Conservation (phyloP, 1,140 invertebrate species). For the Lucilia sericata region DNA sequence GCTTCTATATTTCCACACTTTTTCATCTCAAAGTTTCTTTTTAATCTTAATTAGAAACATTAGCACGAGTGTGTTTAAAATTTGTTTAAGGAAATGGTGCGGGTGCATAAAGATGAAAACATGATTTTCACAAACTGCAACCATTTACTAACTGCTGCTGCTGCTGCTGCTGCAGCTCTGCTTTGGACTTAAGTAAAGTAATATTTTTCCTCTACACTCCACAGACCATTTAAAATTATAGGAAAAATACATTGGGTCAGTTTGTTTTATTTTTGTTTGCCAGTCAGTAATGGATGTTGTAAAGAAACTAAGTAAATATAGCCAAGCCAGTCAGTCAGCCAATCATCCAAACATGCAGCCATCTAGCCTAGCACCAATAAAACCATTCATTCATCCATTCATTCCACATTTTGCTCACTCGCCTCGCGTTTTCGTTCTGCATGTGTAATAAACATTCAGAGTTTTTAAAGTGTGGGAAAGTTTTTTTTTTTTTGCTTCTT, state of each 20-base stretch:
- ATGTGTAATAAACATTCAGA: slow-evolving; percentile 6
- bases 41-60: slow-evolving; percentile 40
- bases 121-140: neutral
- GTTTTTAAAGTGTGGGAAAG: slow-evolving; percentile 23
- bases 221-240: no score
- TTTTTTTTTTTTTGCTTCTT: neutral
- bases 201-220: neutral
- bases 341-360: neutral
- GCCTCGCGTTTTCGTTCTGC: neutral
- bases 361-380: neutral
- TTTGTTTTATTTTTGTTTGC: neutral
- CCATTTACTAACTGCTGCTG: no score
- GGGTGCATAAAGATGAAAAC: neutral
- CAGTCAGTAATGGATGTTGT: no score
- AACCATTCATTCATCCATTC: neutral
- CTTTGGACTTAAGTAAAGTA: neutral
- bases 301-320: neutral
- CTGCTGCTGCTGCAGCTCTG: neutral
- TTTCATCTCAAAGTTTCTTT: neutral
- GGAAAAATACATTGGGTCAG: slow-evolving; percentile 15
- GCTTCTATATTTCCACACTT: no score
- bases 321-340: neutral
- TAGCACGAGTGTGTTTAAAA: slow-evolving; percentile 39
- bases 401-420: neutral
- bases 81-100: slow-evolving; percentile 38